Conservation (phyloP, 2,888 invertebrate species). For the Alentia gelatinosa region DNA sequence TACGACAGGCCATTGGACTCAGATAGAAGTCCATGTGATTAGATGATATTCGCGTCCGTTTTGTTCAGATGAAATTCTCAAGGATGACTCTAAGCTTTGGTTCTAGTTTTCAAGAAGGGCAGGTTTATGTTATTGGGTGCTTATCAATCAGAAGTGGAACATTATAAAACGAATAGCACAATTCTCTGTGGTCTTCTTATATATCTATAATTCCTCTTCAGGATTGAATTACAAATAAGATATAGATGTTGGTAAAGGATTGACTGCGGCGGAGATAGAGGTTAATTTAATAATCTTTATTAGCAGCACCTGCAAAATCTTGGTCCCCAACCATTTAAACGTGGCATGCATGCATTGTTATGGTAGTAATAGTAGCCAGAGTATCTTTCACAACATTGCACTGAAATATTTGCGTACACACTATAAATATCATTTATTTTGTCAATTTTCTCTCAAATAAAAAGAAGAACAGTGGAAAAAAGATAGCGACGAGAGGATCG, state of each 20-base stretch:
- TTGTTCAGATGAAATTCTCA: too few relatives aligned
- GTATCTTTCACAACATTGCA: neutral
- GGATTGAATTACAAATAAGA: too few relatives aligned
- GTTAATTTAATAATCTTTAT: slow-evolving; percentile 19
- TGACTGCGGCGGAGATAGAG: neutral
- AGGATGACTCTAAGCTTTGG: too few relatives aligned
- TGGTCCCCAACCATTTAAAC: slow-evolving; percentile 23
- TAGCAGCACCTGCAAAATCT: slow-evolving; percentile 44
- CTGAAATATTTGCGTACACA: neutral
- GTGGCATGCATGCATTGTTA: neutral
- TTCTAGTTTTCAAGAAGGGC: too few relatives aligned
- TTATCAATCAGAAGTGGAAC: too few relatives aligned
- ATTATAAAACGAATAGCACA: too few relatives aligned
- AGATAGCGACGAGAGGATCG: neutral
- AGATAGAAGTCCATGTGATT: too few relatives aligned
- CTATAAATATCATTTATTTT: neutral
- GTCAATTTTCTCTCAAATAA: neutral
- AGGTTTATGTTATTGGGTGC: too few relatives aligned
- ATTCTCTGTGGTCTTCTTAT: too few relatives aligned
- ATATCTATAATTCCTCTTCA: too few relatives aligned
- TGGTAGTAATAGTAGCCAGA: neutral
- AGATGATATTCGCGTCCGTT: too few relatives aligned
- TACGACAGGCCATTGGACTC: too few relatives aligned
- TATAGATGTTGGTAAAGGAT: neutral
- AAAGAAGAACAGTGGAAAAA: slow-evolving; percentile 11